Evolutionary conservation across 2,113 vertebrate genomes (phyloP), one percentile per base, ranked within the genome.

Genomic region (Petaurus breviceps): DNA sequence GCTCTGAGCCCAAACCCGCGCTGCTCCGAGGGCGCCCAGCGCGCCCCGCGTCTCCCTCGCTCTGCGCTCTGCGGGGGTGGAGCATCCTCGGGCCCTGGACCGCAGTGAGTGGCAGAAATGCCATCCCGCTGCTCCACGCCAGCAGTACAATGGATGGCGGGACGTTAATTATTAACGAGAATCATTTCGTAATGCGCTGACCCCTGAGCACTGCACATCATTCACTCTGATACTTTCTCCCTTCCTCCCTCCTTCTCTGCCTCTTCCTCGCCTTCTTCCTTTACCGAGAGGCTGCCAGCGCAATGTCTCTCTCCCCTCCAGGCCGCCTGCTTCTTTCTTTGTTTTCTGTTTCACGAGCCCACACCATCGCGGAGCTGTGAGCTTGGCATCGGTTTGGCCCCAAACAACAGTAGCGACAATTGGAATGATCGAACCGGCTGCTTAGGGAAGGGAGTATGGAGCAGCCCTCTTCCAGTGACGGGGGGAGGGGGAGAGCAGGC

Each of bases 91-190:
- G 28, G 49, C 47, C 90, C n/a, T 10, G 46, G 26, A 51, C 57
- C 24, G 31, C 68, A 57, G 37, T 92, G 90, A 94, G 54, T 49
- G 53, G 84, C 55, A 96, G 96, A 91, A 97, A 61, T 94, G 94
- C 97, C 96, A 92, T 96, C 90, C 96, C 53, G 94, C 92, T 51
- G 92, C 92, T 94, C 97, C 89, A 90, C 93, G 96, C 97, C 96
- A 51, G 8, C 96, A 89, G 53, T 2, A 0, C 94, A 5, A 93
- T 97, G 97, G 93, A 98, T 97, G 93, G 84, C 90, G 3, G 22
- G 90, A 94, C 0, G 19, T 99, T 96, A 99, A 99, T 99, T 99
- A 99, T 99, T 99, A 94, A 99, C 95, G 84, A 98, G 98, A 98
- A 98, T 97, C 97, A 97, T 98, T 99, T 98, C 98, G 97, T 97